A percentile compares a stretch with the other conserved stretches of the same genome.
These are phyloP conservation scores for Thalassaphorura encarpata DNA, from an alignment of 1,140 invertebrate genomes.

Conservation along the genomic window DNA sequence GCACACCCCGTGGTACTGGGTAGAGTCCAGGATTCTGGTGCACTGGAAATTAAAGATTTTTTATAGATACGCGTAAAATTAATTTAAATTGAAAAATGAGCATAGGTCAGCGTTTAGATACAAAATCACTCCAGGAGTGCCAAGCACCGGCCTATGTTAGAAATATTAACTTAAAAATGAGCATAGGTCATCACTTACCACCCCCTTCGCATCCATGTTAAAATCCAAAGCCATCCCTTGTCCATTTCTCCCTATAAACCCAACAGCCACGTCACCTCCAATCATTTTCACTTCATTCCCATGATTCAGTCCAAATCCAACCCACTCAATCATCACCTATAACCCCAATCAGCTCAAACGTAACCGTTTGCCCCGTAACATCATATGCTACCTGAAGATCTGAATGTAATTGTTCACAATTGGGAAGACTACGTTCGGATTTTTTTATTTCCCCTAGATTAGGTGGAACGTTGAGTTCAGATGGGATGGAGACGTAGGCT, in stretches of 20 bases:
- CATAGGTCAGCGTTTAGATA: too few species aligned
- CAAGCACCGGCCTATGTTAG: too few species aligned
- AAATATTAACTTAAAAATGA: too few species aligned
- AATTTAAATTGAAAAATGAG: slow-evolving; percentile 41
- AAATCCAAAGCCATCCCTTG: slow-evolving; percentile 44
- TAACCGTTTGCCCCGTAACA: slow-evolving; percentile 77
- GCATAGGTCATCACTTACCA: too few species aligned
- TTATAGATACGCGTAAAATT: background rate
- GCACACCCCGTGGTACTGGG: slow-evolving; percentile 71
- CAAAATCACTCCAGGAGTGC: too few species aligned
- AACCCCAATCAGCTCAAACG: slow-evolving; percentile 73
- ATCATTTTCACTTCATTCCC: slow-evolving; percentile 62
- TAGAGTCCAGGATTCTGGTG: slow-evolving; percentile 65
- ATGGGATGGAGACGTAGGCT: slow-evolving; percentile 66
- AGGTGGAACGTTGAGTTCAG: slow-evolving; percentile 73
- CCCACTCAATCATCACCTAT: slow-evolving; percentile 64
- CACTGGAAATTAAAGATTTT: too few species aligned
- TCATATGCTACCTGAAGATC: slow-evolving; percentile 78
- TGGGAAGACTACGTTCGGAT: slow-evolving; percentile 52
- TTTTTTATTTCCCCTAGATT: slow-evolving; percentile 54
- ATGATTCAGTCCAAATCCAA: slow-evolving; percentile 74
- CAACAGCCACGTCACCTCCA: slow-evolving; percentile 70
- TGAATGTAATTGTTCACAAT: slow-evolving; percentile 74
- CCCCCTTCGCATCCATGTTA: slow-evolving; percentile 70
- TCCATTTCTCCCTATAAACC: slow-evolving; percentile 48